Base-by-base conservation (phyloP, 2,888 invertebrate species). In the Dinocampus coccinellae region DNA sequence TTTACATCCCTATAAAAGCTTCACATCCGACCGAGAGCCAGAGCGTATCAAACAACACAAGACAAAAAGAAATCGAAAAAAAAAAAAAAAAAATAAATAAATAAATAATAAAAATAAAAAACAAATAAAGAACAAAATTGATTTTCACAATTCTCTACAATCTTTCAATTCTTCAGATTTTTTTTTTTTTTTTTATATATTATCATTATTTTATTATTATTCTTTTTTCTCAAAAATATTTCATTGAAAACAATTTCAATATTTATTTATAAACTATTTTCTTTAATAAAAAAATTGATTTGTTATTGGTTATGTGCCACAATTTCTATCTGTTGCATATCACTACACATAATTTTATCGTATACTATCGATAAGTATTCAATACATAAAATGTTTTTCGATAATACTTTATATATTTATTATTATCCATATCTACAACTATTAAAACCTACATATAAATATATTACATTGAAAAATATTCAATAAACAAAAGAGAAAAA, bases 251-350 rank as follows among this genome's bases (percentile, higher is more conserved):
- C n/a, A n/a, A n/a, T n/a, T n/a, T n/a, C n/a, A n/a, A n/a, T n/a
- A n/a, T n/a, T n/a, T n/a, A n/a, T n/a, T n/a, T n/a, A n/a, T n/a
- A n/a, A n/a, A n/a, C n/a, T n/a, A n/a, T n/a, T n/a, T 29, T 29
- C 29, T 29, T 29, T 29, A 7, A 29, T 29, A 29, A 7, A 29
- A 29, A 29, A 47, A 16, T 47, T 47, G 7, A 52, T 52, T 26
- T 57, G 53, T 13, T 42, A 75, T 73, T 74, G 75, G 73, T 75
- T 52, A 34, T 72, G 61, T 70, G 75, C 75, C 74, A 72, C 69
- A 57, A 13, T 65, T 68, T 69, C 70, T 73, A 76, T 76, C 76
- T 74, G 75, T 75, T 75, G 76, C 76, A 73, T 75, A 64, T 71
- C 69, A 66, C 71, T 66, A 66, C 69, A 73, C 73, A 74, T 71